Base-by-base conservation (phyloP, 2,113 vertebrate genomes). In the Aix galericulata region DNA sequence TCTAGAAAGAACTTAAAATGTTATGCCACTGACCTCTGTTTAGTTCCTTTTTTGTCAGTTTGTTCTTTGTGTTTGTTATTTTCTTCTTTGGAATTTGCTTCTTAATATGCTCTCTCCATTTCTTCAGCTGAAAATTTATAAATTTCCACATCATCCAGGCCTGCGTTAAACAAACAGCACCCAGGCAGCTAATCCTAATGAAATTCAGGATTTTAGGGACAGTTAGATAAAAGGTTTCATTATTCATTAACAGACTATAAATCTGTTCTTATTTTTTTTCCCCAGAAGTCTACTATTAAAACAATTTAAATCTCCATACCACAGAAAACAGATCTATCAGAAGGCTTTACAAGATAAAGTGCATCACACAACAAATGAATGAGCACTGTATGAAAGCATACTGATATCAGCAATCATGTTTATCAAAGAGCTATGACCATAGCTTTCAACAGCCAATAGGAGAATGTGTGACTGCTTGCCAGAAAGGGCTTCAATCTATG, bases 121-220 rank as follows among this genome's bases (percentile, higher is more conserved):
- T 98, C 94, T 98, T 98, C 90, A 98, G 95, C 87, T 99, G 98
- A 93, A 98, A 99, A 97, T 98, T 98, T 88, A 98, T 98, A 94
- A 98, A 98, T 95, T 98, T 98, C 98, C 98, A 98, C 98, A 98
- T 98, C 98, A 99, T 98, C 98, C 98, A 99, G 75, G 98, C 98
- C 96, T 99, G 98, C 16, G 98, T 99, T 93, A 98, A 97, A 94
- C 98, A 98, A 91, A 98, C 97, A 58, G 98, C 98, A 86, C 98
- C 97, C 91, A 99, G 97, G 91, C 98, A 99, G 48, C 98, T 98
- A 97, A 98, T 98, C 97, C 98, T 99, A 81, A 27, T 40, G 48
- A 81, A 32, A 52, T 56, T 72, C 29, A 27, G 86, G 17, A 69
- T 66, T 55, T 58, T 38, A n/a, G 53, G 81, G 46, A 69, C 12